Base-by-base conservation (phyloP, 2,888 invertebrate genomes). In the Drosophila anomalata region DNA sequence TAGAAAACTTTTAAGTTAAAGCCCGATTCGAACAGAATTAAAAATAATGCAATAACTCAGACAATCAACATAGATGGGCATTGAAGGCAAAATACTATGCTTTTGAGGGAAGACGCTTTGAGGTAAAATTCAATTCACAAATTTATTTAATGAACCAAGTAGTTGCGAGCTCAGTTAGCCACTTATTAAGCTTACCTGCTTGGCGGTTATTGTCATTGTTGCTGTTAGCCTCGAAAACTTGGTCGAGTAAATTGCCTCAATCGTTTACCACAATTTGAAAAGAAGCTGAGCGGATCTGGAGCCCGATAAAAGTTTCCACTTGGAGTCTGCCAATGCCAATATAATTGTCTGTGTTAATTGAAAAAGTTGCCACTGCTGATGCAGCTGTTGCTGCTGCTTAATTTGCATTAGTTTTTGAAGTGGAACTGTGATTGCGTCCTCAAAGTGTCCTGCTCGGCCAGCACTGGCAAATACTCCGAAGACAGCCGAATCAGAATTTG, bases 301-400 rank as follows among this genome's bases (percentile, higher is more conserved):
- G 65, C 53, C 58, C 59, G 68, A 69, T 66, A 75, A 75, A 83
- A 87, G 70, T 78, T 87, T 77, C 44, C 72, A 68, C 77, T 79
- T 29, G 9, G 29, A 29, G 29, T 29, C 29, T 29, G 29, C 66
- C 75, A 73, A 72, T 70, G 69, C 55, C 78, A 70, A 70, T 75
- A 77, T 75, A 87, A 84, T 78, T 84, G 76, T 77, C 69, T 47
- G 54, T 78, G 73, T 67, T 87, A 84, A 81, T 81, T 87, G 81
- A 76, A 81, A 84, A 80, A 87, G 78, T 81, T 84, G 59, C 65
- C 62, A 63, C 54, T 62, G 59, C 67, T 65, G 61, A 26, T 69
- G 80, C 68, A 48, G 53, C 54, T 50, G 68, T 54, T 60, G 53
- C 57, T 70, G 60, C 53, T 55, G 17, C 52, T 70, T 69, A 56